These are phyloP conservation scores for Eunapius fragilis DNA, from an alignment of 37 sponge, comb jelly and placozoan species.

Conservation along the genomic window DNA sequence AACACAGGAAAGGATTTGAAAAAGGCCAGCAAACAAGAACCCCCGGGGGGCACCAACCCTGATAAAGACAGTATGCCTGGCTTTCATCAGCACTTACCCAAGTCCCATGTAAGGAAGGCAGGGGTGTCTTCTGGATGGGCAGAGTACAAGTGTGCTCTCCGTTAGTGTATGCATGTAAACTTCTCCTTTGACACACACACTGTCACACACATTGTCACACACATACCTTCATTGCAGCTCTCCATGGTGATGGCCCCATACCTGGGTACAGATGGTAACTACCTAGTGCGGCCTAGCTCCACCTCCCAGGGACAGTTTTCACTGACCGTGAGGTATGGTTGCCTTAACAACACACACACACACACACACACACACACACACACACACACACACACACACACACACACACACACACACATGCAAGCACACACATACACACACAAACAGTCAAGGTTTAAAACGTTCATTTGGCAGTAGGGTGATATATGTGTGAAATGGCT, in stretches of 20 bases:
- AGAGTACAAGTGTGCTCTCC: background rate
- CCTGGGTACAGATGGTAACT: constrained; percentile 52
- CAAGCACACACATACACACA: too few relatives aligned
- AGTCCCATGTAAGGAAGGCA: constrained; percentile 8
- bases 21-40: too few relatives aligned
- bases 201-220: too few relatives aligned
- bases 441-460: too few relatives aligned
- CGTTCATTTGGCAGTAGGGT: too few relatives aligned
- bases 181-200: too few relatives aligned
- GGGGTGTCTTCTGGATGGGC: background rate
- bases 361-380: constrained; percentile 9
- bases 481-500: too few relatives aligned
- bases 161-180: background rate
- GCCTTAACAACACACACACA: background rate
- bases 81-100: constrained; percentile 16
- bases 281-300: constrained; percentile 60
- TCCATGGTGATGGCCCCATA: constrained; percentile 38
- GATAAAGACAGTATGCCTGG: constrained; percentile 7
- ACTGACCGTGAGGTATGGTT: constrained; percentile 65
- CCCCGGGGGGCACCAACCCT: too few relatives aligned
- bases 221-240: constrained; percentile 12
- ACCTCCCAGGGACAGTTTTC: constrained; percentile 64
- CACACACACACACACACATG: too few relatives aligned
- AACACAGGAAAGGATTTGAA: too few relatives aligned
- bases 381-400: background rate